phyloP scores from a whole-genome alignment of 2,888 invertebrate genomes.

The Pocota personata region DNA sequence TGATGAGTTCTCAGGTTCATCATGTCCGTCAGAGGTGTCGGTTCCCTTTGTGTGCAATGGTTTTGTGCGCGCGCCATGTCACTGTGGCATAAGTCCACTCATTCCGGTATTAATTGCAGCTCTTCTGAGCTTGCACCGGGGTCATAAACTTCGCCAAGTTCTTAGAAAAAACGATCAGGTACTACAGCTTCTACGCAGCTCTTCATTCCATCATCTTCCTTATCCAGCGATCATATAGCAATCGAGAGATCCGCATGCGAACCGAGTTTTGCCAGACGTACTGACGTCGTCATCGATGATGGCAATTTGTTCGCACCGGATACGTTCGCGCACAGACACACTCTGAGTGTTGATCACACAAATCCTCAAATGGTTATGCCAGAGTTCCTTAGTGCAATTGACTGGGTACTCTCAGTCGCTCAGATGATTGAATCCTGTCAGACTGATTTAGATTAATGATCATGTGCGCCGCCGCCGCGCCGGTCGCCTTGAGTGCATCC shows the following conservation, averaged over 20 bases:
- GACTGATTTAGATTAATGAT: conserved; percentile 73
- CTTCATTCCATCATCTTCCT: conserved; percentile 12
- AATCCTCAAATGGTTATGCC: conserved; percentile 47
- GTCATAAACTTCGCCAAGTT: conserved; percentile 65
- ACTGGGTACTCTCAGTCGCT: conserved; percentile 23
- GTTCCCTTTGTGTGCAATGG: conserved; percentile 64
- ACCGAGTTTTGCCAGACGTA: conserved; percentile 47
- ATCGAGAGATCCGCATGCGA: conserved; percentile 22
- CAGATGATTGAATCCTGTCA: conserved; percentile 72
- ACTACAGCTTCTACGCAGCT: conserved; percentile 55
- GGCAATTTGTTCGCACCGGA: conserved; percentile 54
- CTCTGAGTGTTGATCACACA: conserved; percentile 47
- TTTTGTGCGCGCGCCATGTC: conserved; percentile 68
- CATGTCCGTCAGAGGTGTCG: conserved; percentile 62
- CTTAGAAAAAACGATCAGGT: conserved; percentile 62
- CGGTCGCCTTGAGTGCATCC: background rate
- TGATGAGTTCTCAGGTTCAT: conserved; percentile 73
- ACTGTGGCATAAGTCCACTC: conserved; percentile 72
- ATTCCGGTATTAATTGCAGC: conserved; percentile 69
- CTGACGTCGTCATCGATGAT: conserved; percentile 55
- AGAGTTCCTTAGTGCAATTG: conserved; percentile 18
- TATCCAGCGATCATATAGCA: conserved; percentile 1
- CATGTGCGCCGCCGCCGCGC: conserved; percentile 21
- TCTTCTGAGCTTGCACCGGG: conserved; percentile 58
- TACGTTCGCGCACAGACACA: conserved; percentile 4